phyloP scores from a whole-genome alignment of 2,797 vertebrate species.

The Mormyrops attenuatus region DNA sequence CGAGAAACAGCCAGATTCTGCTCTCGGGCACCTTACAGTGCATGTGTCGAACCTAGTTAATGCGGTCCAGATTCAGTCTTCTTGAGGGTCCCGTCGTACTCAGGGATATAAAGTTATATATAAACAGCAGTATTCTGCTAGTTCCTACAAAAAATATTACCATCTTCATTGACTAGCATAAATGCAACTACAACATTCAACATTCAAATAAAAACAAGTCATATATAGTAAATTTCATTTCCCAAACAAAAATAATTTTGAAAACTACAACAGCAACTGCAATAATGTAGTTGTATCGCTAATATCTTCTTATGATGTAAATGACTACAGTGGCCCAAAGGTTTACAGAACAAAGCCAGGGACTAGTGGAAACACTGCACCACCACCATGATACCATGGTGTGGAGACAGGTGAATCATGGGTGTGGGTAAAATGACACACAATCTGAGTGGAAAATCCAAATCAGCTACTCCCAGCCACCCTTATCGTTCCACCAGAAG shows the following conservation, averaged over 20 bases:
- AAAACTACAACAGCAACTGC: neutral
- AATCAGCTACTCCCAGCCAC: neutral
- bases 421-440: neutral
- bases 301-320: neutral
- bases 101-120: slow-evolving; percentile 1
- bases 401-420: neutral
- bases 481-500: neutral
- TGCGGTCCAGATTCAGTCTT: neutral
- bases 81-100: neutral
- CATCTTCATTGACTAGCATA: neutral
- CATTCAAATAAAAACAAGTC: neutral
- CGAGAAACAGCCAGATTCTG: neutral
- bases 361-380: neutral
- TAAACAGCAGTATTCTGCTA: neutral
- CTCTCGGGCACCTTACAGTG: neutral
- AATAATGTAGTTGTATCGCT: neutral
- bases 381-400: neutral
- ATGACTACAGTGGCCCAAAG: neutral
- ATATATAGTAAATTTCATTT: neutral
- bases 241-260: neutral
- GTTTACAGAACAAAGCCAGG: neutral
- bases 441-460: neutral
- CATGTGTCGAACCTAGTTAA: neutral
- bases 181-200: neutral
- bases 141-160: neutral